A percentile compares a stretch with the other conserved stretches of the same genome.
Evolutionary conservation across 2,113 vertebrate genomes (phyloP).

Genomic region (human): GRCh38 chr5:109454001-109454500

Average conservation of each 20-base stretch:
- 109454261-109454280: neutral
- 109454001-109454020: neutral
- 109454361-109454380: neutral
- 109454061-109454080: neutral
- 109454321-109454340: neutral
- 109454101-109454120: neutral
- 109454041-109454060: neutral
- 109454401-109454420: neutral
- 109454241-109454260: neutral
- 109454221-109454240: neutral
- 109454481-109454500: neutral
- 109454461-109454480: neutral
- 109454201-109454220: slow-evolving; percentile 15
- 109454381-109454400: neutral
- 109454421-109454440: neutral
- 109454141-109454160: neutral
- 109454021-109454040: neutral
- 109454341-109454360: neutral
- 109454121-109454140: neutral
- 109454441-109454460: neutral
- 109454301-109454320: neutral
- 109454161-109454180: neutral
- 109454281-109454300: neutral
- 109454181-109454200: slow-evolving; percentile 23
- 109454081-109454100: neutral